Conservation (phyloP, 2,888 invertebrate species). For the Ectemnius lituratus region DNA sequence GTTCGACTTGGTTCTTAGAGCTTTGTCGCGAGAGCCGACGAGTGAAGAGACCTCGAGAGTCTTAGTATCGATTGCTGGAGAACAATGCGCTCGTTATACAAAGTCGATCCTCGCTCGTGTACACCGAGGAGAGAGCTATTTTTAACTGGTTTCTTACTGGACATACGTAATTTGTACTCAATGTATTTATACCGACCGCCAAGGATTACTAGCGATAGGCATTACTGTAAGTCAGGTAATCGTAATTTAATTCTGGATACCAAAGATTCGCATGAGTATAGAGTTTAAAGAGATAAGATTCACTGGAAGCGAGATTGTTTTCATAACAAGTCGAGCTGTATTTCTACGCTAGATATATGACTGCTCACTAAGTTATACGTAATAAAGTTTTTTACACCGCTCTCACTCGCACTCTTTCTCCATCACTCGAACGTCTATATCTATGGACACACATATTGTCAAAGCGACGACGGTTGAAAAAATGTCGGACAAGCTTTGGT, state of each 20-base stretch:
- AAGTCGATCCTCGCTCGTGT: background rate
- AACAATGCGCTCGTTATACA: constrained; percentile 1
- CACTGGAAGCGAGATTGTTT: background rate
- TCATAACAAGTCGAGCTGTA: background rate
- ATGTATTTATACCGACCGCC: constrained; percentile 3
- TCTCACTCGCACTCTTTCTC: background rate
- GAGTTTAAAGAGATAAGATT: too few species aligned
- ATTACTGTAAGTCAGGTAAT: background rate
- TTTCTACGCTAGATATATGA: constrained; percentile 4
- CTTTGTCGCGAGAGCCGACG: background rate
- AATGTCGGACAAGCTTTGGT: background rate
- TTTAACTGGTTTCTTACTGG: background rate
- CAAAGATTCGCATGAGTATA: background rate
- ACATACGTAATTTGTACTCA: background rate
- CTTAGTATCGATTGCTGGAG: constrained; percentile 1
- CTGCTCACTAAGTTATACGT: constrained; percentile 1
- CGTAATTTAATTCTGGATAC: constrained; percentile 1
- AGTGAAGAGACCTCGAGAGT: background rate
- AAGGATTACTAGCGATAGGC: background rate
- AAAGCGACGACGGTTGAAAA: too few species aligned
- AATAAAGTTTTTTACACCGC: constrained; percentile 3
- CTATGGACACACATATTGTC: too few species aligned
- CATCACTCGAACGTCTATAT: too few species aligned
- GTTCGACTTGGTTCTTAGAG: constrained; percentile 1
- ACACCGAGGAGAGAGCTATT: background rate